phyloP scores from a whole-genome alignment of 2,888 invertebrate genomes.

The Cephus nigrinus region DNA sequence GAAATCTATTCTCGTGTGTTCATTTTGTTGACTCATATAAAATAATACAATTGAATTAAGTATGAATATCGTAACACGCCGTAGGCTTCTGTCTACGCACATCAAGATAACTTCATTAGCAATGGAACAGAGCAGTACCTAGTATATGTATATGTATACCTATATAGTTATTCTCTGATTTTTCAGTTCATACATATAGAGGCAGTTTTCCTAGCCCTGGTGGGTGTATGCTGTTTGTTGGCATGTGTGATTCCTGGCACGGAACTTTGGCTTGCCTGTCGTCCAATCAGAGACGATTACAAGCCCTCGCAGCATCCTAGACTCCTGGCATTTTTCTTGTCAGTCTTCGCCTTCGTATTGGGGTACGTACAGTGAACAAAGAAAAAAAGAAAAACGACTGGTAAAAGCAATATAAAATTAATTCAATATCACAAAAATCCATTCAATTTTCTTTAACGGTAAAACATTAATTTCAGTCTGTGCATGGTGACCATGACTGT shows the following conservation, averaged over 20 bases:
- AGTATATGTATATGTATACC: neutral
- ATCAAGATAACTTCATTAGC: neutral
- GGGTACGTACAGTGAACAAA: conserved; percentile 49
- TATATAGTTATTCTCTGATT: conserved; percentile 11
- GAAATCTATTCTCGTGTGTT: neutral
- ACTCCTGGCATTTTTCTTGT: conserved; percentile 54
- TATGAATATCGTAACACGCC: neutral
- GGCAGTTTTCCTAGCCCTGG: conserved; percentile 75
- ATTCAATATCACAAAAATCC: neutral
- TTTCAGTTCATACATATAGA: conserved; percentile 79
- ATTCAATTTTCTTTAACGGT: conserved; percentile 56
- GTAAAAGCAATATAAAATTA: neutral
- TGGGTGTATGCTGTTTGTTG: conserved; percentile 73
- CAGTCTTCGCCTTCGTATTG: conserved; percentile 53
- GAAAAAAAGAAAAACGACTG: neutral
- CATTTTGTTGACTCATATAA: neutral
- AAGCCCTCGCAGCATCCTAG: conserved; percentile 52
- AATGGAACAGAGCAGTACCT: neutral
- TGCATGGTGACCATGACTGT: conserved; percentile 73
- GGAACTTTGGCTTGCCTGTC: conserved; percentile 69
- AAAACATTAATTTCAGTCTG: conserved; percentile 29
- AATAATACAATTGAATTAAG: neutral
- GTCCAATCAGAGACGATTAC: conserved; percentile 55
- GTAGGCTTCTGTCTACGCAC: neutral
- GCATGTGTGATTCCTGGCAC: conserved; percentile 75